Percentiles rank a stretch among this genome's conserved stretches.
These are phyloP conservation scores for Calcarius lapponicus DNA, from an alignment of 2,797 vertebrate genomes.

Conservation along the genomic window DNA sequence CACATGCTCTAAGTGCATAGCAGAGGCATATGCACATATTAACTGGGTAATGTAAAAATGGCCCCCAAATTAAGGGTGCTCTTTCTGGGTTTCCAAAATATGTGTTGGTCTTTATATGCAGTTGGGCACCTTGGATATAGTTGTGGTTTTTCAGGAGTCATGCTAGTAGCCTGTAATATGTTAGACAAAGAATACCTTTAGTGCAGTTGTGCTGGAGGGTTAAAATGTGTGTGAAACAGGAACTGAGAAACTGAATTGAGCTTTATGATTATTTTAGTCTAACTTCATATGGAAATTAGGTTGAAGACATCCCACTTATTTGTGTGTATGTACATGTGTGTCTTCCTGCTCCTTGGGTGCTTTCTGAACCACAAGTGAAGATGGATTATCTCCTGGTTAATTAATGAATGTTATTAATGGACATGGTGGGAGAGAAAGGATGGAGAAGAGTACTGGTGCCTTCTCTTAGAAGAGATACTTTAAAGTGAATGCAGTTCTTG, in stretches of 20 bases:
- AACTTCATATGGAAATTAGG: neutral
- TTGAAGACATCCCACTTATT: neutral
- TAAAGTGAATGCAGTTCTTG: neutral
- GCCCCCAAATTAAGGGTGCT: neutral
- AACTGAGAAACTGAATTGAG: neutral
- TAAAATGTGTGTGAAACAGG: neutral
- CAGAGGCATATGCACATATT: neutral
- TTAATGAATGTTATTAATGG: neutral
- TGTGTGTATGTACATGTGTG: neutral
- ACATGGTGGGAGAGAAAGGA: neutral
- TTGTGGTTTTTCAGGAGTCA: neutral
- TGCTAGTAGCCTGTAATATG: neutral
- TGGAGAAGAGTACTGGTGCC: neutral
- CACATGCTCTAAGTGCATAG: rapidly evolving
- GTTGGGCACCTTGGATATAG: neutral
- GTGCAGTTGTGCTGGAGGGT: neutral
- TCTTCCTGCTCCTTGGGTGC: neutral
- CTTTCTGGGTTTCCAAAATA: neutral
- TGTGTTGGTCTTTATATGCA: neutral
- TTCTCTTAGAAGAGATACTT: neutral
- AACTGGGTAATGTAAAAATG: neutral
- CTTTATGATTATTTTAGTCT: neutral
- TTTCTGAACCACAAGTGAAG: neutral
- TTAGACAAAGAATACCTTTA: neutral
- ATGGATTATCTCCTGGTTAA: neutral